Base-by-base conservation (phyloP, 2,113 vertebrate species). In the Nothocercus nigrocapillus region DNA sequence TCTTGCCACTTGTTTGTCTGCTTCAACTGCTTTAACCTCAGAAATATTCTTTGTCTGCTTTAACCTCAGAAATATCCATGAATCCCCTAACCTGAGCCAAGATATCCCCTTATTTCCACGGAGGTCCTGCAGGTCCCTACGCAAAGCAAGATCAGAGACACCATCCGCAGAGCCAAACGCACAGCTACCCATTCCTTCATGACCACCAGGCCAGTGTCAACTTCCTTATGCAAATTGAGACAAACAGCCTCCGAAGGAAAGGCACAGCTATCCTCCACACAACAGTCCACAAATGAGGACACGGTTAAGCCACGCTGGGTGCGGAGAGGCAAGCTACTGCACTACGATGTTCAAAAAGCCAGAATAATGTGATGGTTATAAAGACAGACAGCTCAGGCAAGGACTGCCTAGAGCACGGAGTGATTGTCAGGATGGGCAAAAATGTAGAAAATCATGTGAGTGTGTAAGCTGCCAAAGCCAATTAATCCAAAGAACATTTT, bases 281-380 rank as follows among this genome's bases (percentile, higher is more conserved):
- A 88, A 91, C 4, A 38, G 82, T 59, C 82, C 82, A 82, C 81
- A 93, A 92, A 96, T 73, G 94, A 97, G 61, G 90, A 96, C 87
- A 70, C 82, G 92, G 97, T 97, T 91, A 96, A 95, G 89, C 93
- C 94, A 64, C 85, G 85, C 91, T 91, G 96, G 93, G 67, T 93
- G 93, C 90, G 97, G 96, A 97, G 82, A 97, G 96, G 97, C 95
- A 96, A 97, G 95, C 93, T 54, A 54, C 94, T 89, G 93, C 85
- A 89, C 92, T 96, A 47, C 92, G 85, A 90, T 94, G 96, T 96
- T 95, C 97, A 97, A 91, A 92, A 95, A 97, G 59, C 96, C 96
- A 96, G 94, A 96, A 97, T 97, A 97, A 97, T 96, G 85, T 96
- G 97, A 98, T 86, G 94, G 85, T 98, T 97, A 97, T 95, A 53